Evolutionary conservation across 2,113 vertebrate species (phyloP), one percentile per base, ranked within the genome.

Genomic region (Chaenogobius annularis): DNA sequence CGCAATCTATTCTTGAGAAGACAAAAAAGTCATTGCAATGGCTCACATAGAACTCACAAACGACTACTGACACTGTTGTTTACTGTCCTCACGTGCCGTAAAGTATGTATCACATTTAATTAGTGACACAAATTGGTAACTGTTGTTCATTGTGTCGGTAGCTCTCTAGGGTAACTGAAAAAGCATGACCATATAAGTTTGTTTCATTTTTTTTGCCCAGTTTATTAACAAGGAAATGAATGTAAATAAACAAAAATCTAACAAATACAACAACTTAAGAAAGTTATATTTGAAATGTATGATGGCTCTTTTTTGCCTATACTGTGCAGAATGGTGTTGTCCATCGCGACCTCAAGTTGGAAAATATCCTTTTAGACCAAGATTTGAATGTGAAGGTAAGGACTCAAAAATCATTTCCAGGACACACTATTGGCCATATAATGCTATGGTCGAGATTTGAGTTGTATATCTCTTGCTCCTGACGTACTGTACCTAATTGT

Each of bases 291-390:
- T 1, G 26, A 31, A 31, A 31, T 31, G 26, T 31, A 31, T 31
- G 26, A n/a, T n/a, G n/a, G n/a, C n/a, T n/a, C n/a, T 31, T 31
- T 31, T 31, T 31, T 31, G 1, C 26, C 26, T 31, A 66, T 86
- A 40, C 12, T 65, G 77, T 83, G 48, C 80, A 95, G 94, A 94
- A 90, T 9, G 88, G 89, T 14, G 90, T 95, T 47, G 93, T 94
- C 71, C 94, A 95, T 87, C 90, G 93, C 72, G 94, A 95, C 80
- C 92, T 95, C 48, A 95, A 94, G 80, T 87, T 95, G 68, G 94
- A 95, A 81, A 95, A 95, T 83, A 92, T 95, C 69, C 92, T 95
- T 63, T 84, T 94, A 73, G 93, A 94, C 82, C 77, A 91, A 83
- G 92, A 94, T 75, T 69, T 93, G 2, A 94, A 92, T 44, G 92